Base-by-base conservation (phyloP, 2,797 vertebrate species). In the Brotogeris chrysoptera region DNA sequence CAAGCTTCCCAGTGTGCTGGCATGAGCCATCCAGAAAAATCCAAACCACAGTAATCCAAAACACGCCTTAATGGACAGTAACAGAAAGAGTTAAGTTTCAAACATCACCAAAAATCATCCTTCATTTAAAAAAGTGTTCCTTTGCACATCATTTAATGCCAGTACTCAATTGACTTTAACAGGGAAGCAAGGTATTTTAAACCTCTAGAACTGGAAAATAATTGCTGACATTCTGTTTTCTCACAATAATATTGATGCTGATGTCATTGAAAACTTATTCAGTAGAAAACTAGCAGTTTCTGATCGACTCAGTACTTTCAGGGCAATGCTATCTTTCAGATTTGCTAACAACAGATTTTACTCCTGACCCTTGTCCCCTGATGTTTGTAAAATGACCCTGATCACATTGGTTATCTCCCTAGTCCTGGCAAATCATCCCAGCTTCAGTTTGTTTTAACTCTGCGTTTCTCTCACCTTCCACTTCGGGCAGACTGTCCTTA, bases 351-450 rank as follows among this genome's bases (percentile, higher is more conserved):
- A 59, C 46, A 91, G 78, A 59, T 79, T 92, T 91, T 86, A 68
- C 71, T 88, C n/a, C 61, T 89, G 72, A 85, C 69, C 87, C 21
- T 78, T 88, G 84, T 73, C 50, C 90, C 47, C 60, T 74, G 59
- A 36, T 80, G 91, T 78, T 91, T 95, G 80, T 72, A 53, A 90
- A 92, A 73, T 43, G 59, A 91, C 59, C 90, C 79, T 23, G 7
- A 41, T 76, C 0, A 0, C 25, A 21, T 5, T 20, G 28, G 68
- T 93, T 95, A 93, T 89, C 83, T 93, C 44, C 27, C 50, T 44
- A 77, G 71, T 44, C 52, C 83, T 72, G 68, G 80, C 32, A 91
- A 91, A 81, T 30, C 77, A 65, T 64, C 46, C 66, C 4, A 4
- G 47, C 46, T 84, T 81, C 30, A 15, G 73, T 73, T 93, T 88